Conservation (phyloP, 2,113 vertebrate species). For the Vidua chalybeata region DNA sequence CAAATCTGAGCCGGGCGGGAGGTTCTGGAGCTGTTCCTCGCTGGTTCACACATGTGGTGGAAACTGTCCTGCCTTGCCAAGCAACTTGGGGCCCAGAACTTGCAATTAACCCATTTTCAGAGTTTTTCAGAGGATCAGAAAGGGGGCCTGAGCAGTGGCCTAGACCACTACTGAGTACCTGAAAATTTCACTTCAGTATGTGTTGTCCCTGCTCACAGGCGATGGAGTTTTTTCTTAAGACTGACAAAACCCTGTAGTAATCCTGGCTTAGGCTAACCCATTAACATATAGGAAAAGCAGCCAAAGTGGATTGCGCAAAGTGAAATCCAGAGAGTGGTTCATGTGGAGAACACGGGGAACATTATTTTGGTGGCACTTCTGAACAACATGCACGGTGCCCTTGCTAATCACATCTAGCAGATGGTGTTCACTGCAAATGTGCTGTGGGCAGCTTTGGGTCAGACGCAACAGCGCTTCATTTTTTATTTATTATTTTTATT, state of each 20-base stretch:
- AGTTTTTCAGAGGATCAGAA: background rate
- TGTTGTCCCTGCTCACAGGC: background rate
- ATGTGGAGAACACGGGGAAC: background rate
- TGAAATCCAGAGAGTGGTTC: background rate
- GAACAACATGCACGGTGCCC: background rate
- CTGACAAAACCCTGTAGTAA: background rate
- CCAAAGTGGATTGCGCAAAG: background rate
- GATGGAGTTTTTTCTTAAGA: background rate
- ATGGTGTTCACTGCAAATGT: background rate
- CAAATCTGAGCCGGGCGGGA: background rate
- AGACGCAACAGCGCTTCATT: background rate
- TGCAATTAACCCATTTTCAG: background rate
- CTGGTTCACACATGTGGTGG: background rate
- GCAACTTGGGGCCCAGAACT: fast-evolving
- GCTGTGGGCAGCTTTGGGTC: background rate
- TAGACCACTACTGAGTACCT: background rate
- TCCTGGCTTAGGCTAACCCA: background rate
- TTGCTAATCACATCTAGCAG: background rate
- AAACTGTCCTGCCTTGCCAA: background rate
- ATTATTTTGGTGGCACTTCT: background rate
- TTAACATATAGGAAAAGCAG: background rate
- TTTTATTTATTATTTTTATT: background rate
- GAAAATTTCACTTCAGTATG: background rate
- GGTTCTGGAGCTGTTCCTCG: background rate
- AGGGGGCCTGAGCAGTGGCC: background rate